Evolutionary conservation across 2,888 invertebrate genomes (phyloP).

Genomic region (Autographa gamma): DNA sequence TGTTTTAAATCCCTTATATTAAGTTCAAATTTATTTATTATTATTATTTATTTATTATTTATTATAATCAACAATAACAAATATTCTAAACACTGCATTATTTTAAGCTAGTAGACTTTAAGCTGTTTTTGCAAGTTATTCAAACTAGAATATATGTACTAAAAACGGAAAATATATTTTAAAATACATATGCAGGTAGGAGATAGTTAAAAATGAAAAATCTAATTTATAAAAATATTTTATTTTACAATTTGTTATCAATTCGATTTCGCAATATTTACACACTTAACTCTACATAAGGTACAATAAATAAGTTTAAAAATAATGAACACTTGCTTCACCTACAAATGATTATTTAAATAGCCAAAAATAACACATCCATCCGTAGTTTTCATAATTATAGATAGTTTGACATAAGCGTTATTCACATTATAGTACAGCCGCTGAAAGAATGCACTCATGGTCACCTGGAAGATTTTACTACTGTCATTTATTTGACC

Average conservation of each 20-base stretch:
- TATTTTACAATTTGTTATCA: constrained; percentile 34
- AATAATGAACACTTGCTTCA: constrained; percentile 10
- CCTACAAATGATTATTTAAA: not conserved
- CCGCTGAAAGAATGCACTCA: no score
- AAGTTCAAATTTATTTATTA: no score
- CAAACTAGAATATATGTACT: no score
- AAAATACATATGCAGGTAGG: no score
- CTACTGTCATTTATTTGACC: no score
- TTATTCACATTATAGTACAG: no score
- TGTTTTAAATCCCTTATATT: constrained; percentile 49
- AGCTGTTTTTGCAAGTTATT: no score
- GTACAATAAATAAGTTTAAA: constrained; percentile 48
- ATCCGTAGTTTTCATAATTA: not conserved
- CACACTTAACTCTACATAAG: constrained; percentile 51
- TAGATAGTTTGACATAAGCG: not conserved
- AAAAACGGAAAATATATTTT: no score
- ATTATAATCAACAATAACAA: no score
- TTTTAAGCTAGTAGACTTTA: not conserved
- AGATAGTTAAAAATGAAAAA: constrained; percentile 9
- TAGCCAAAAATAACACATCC: not conserved
- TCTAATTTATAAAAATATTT: not conserved
- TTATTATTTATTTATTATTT: no score
- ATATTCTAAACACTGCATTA: not conserved
- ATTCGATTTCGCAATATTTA: constrained; percentile 48
- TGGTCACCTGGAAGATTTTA: no score